These are phyloP conservation scores for Dallia pectoralis DNA, from an alignment of 2,797 vertebrate genomes.

Conservation along the genomic window DNA sequence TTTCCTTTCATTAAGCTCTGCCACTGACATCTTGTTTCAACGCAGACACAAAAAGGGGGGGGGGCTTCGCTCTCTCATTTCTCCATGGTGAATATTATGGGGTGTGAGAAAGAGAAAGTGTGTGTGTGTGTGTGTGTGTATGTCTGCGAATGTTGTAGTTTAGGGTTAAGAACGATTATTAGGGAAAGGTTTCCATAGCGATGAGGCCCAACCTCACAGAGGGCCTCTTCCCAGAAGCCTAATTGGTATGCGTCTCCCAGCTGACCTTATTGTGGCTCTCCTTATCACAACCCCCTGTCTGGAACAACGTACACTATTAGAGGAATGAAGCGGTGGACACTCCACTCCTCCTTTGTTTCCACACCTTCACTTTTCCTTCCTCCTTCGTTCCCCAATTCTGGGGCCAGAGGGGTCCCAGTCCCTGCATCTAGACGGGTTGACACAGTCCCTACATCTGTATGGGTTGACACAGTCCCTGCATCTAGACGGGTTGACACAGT, in stretches of 20 bases:
- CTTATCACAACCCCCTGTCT: conserved; percentile 86
- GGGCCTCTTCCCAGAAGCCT: conserved; percentile 71
- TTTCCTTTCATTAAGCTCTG: background rate
- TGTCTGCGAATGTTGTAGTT: conserved; percentile 1
- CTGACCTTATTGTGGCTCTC: conserved; percentile 83
- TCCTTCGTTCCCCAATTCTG: background rate
- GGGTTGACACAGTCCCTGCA: too few species aligned
- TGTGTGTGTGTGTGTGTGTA: conserved; percentile 14
- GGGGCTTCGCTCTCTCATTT: background rate
- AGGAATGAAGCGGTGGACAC: conserved; percentile 87
- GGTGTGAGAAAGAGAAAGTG: conserved; percentile 21
- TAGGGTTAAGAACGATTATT: conserved; percentile 22
- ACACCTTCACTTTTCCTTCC: conserved; percentile 1
- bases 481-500: too few species aligned
- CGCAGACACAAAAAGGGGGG: background rate
- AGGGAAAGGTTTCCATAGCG: conserved; percentile 76
- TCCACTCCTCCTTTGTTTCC: conserved; percentile 40
- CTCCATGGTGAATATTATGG: conserved; percentile 3
- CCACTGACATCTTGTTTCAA: background rate
- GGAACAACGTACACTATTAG: conserved; percentile 85
- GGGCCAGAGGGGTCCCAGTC: background rate
- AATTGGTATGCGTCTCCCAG: conserved; percentile 84
- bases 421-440: background rate
- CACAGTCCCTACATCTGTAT: background rate
- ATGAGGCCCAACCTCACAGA: conserved; percentile 73